A percentile compares a stretch with the other conserved stretches of the same genome.
These are phyloP conservation scores for Lates calcarifer DNA, from an alignment of 2,113 vertebrate species.

Conservation along the genomic window DNA sequence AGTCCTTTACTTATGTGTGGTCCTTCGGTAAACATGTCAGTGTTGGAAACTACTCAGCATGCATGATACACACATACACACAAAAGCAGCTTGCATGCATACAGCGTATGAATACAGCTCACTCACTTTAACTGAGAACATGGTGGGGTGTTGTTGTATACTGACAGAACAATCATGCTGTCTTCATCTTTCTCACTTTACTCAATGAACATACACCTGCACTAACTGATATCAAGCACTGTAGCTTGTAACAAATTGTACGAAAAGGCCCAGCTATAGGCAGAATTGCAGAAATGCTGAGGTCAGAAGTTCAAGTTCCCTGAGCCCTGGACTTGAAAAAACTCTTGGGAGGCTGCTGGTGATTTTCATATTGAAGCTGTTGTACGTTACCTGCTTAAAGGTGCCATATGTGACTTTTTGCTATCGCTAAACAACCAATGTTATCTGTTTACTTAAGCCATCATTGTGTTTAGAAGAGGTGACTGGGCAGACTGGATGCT, in stretches of 20 bases:
- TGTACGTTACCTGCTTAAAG: neutral
- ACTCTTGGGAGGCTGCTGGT: too few relatives aligned
- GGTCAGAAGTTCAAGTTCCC: too few relatives aligned
- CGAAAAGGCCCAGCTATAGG: too few relatives aligned
- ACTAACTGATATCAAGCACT: neutral
- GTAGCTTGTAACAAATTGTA: neutral
- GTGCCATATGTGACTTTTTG: too few relatives aligned
- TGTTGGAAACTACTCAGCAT: slow-evolving; percentile 43
- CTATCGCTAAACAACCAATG: too few relatives aligned
- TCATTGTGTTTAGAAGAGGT: too few relatives aligned
- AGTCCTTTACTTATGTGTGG: slow-evolving; percentile 75
- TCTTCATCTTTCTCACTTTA: neutral
- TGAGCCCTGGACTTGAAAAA: too few relatives aligned
- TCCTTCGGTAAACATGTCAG: slow-evolving; percentile 78
- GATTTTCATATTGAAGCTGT: neutral
- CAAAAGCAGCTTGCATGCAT: slow-evolving; percentile 11
- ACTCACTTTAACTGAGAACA: slow-evolving; percentile 5
- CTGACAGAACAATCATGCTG: neutral
- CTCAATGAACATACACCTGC: neutral
- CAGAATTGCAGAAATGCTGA: too few relatives aligned
- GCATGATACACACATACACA: slow-evolving; percentile 41
- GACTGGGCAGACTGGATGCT: too few relatives aligned
- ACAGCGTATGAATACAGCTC: slow-evolving; percentile 11
- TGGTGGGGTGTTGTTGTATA: neutral
- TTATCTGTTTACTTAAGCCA: too few relatives aligned